phyloP scores from a whole-genome alignment of 2,888 invertebrate species.

The Atherix ibis region DNA sequence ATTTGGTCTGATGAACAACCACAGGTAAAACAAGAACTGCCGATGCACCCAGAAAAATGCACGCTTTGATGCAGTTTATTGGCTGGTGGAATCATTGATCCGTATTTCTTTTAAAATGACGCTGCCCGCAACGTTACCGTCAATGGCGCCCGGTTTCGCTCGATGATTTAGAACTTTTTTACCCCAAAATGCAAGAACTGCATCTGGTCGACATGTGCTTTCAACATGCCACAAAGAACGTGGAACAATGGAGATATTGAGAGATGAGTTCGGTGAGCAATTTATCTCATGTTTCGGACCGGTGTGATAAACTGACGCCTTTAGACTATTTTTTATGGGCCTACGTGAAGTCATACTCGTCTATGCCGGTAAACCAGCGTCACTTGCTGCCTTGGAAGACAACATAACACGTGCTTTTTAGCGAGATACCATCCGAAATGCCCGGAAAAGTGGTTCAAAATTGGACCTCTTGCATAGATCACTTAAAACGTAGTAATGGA shows the following conservation, averaged over 20 bases:
- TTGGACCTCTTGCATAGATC: no score
- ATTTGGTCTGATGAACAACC: background rate
- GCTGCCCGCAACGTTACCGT: background rate
- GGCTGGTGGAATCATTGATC: background rate
- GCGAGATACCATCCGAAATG: no score
- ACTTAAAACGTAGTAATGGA: no score
- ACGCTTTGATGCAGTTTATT: background rate
- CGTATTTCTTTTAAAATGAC: background rate
- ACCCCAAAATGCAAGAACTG: background rate
- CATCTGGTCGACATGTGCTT: background rate
- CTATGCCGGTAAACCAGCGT: no score
- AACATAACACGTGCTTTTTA: no score
- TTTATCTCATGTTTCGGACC: no score
- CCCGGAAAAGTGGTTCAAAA: no score
- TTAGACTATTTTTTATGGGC: no score
- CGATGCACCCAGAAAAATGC: background rate
- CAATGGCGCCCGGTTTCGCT: background rate
- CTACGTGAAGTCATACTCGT: constrained; percentile 8
- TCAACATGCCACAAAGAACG: background rate
- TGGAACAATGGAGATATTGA: background rate
- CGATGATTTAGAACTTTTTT: background rate
- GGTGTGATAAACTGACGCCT: no score
- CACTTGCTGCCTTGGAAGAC: no score
- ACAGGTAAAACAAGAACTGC: background rate
- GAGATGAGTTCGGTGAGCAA: no score